A percentile compares a stretch with the other conserved stretches of the same genome.
phyloP scores from a whole-genome alignment of 2,888 invertebrate species.

The Athetis lepigone region DNA sequence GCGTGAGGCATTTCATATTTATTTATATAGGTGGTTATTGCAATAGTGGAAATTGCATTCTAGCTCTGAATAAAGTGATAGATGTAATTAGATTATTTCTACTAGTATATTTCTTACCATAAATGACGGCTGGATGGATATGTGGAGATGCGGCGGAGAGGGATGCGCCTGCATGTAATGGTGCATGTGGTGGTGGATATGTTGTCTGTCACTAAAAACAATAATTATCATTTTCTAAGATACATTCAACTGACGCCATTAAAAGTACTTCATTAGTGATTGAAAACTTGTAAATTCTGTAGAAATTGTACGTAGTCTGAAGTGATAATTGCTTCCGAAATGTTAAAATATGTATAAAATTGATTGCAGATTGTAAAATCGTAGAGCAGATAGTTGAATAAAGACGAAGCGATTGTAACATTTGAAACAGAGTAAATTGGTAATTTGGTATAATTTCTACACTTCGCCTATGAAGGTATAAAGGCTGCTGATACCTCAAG shows the following conservation, averaged over 20 bases:
- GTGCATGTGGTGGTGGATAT: constrained; percentile 95
- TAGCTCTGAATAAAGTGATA: neutral
- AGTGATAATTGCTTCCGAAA: constrained; percentile 35
- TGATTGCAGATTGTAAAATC: constrained; percentile 28
- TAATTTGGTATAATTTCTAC: constrained; percentile 52
- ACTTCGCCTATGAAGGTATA: constrained; percentile 53
- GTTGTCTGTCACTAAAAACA: constrained; percentile 89
- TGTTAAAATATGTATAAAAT: constrained; percentile 35
- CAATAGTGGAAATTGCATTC: neutral
- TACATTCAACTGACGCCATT: neutral
- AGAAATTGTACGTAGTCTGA: constrained; percentile 25
- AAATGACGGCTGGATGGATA: constrained; percentile 88
- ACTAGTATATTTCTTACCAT: constrained; percentile 64
- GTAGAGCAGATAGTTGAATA: constrained; percentile 39
- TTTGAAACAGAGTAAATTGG: constrained; percentile 71
- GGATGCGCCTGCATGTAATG: constrained; percentile 91
- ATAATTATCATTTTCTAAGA: constrained; percentile 13
- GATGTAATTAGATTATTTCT: neutral
- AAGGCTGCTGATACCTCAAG: constrained; percentile 56
- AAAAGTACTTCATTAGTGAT: constrained; percentile 21
- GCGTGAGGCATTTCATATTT: no score
- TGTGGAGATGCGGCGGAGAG: constrained; percentile 90
- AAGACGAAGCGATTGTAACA: constrained; percentile 43
- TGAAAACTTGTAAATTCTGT: constrained; percentile 18
- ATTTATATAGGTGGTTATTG: no score